Evolutionary conservation across 2,888 invertebrate genomes (phyloP).

Genomic region (Oithona nana): DNA sequence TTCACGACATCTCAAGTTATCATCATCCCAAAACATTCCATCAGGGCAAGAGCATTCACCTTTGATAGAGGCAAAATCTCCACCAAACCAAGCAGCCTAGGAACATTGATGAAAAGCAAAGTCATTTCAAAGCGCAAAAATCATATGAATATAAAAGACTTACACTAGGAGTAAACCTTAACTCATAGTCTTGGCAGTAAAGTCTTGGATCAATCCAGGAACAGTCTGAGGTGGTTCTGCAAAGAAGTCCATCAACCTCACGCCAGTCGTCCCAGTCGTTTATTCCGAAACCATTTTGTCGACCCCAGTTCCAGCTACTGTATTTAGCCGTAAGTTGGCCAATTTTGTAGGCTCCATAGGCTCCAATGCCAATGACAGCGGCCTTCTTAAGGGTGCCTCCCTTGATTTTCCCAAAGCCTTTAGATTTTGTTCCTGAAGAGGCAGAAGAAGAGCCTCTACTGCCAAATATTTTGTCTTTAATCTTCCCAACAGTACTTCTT

Average conservation of each 20-base stretch:
- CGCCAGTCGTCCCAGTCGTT: slow-evolving; percentile 15
- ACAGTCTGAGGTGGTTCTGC: slow-evolving; percentile 8
- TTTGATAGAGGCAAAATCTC: slow-evolving; percentile 7
- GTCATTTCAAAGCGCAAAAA: too few relatives aligned
- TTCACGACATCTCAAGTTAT: slow-evolving; percentile 7
- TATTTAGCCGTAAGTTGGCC: not conserved
- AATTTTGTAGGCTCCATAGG: slow-evolving; percentile 10
- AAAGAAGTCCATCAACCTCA: slow-evolving; percentile 10
- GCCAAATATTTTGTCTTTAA: too few relatives aligned
- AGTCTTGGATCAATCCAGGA: slow-evolving; percentile 10
- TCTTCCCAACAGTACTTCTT: too few relatives aligned
- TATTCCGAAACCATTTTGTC: not conserved
- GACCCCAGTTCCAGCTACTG: not conserved
- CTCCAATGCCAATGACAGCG: slow-evolving; percentile 14
- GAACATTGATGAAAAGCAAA: not conserved
- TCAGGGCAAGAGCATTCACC: slow-evolving; percentile 12
- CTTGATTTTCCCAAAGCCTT: too few relatives aligned
- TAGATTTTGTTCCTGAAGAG: too few relatives aligned
- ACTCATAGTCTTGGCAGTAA: slow-evolving; percentile 15
- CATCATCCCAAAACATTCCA: slow-evolving; percentile 4
- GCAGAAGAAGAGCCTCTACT: too few relatives aligned
- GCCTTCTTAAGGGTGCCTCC: slow-evolving; percentile 13
- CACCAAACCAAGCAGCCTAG: slow-evolving; percentile 15
- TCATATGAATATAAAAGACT: not conserved
- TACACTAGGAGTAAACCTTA: slow-evolving; percentile 4